phyloP scores from a whole-genome alignment of 2,113 vertebrate species.

The Irena cyanogastra region DNA sequence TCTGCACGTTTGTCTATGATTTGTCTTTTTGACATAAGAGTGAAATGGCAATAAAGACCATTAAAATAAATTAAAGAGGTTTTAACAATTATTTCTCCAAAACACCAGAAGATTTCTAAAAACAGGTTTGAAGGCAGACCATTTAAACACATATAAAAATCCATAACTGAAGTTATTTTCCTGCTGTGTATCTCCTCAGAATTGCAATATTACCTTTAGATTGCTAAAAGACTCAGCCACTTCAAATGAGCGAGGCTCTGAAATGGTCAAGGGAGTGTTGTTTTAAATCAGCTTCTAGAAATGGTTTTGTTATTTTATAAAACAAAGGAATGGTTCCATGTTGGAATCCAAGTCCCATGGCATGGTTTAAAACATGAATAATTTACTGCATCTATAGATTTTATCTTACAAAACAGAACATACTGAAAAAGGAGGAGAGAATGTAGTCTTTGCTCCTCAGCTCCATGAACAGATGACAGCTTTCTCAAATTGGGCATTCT shows the following conservation, averaged over 20 bases:
- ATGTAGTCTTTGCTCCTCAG: neutral
- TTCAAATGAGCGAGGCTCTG: neutral
- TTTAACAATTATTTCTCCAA: neutral
- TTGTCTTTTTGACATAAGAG: neutral
- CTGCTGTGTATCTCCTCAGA: neutral
- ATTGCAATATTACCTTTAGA: neutral
- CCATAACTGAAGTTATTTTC: neutral
- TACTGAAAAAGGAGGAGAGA: slow-evolving; percentile 30
- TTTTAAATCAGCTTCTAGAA: neutral
- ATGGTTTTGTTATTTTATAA: neutral
- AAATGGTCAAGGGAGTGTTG: neutral
- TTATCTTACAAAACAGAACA: slow-evolving; percentile 4
- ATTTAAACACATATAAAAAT: neutral
- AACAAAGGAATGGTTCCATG: neutral
- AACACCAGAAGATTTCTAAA: neutral
- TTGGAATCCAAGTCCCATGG: neutral
- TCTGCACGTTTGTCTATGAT: neutral
- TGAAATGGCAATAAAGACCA: neutral
- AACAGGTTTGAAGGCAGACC: neutral
- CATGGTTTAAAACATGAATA: neutral
- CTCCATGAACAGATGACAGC: slow-evolving; percentile 43
- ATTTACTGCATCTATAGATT: neutral
- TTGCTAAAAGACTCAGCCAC: neutral
- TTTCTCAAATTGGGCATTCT: slow-evolving; percentile 48
- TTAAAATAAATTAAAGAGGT: neutral